Evolutionary conservation across 2,888 invertebrate species (phyloP), one percentile per base, ranked within the genome.

Genomic region (Heliothis peltigera): DNA sequence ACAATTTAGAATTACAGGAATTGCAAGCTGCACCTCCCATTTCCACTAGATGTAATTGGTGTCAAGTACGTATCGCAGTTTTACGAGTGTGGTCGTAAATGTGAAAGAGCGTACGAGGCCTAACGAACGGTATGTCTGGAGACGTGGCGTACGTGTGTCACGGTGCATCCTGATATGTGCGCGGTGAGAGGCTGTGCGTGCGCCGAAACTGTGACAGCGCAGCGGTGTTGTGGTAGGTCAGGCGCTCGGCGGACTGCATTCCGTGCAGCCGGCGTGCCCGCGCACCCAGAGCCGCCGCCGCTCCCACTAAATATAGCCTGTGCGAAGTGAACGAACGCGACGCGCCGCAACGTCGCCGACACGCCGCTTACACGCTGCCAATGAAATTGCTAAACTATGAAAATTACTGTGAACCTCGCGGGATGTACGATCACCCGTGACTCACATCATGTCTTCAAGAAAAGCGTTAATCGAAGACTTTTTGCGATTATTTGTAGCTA

Each of bases 301-400:
- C 88, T 87, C 85, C 85, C 88, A 93, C 93, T 94, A 94, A 93
- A 94, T 94, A 93, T 94, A 94, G 92, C 91, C 84, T 85, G 80
- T 76, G 83, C 86, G 82, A 88, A 90, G 94, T 93, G 93, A 94
- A 92, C 93, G 92, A 93, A 94, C 93, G 91, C 88, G 79, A 73
- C 75, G 75, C 75, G 71, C 48, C 75, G 62, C 70, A 65, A 72
- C 80, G 77, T 77, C 79, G 77, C 75, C 75, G 73, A 64, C 72
- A 73, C 72, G 77, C 72, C 63, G 69, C 77, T 72, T 75, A 72
- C 47, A 68, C 67, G 68, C 67, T 79, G 75, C 75, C 70, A 80
- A 76, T 80, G 69, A 74, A 71, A 79, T 77, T 61, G 72, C 75
- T 79, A 75, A 83, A 79, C 74, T 70, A 71, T 75, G 60, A 78